Evolutionary conservation across 2,888 invertebrate genomes (phyloP), one percentile per base, ranked within the genome.

Genomic region (Boloria euphrosyne): DNA sequence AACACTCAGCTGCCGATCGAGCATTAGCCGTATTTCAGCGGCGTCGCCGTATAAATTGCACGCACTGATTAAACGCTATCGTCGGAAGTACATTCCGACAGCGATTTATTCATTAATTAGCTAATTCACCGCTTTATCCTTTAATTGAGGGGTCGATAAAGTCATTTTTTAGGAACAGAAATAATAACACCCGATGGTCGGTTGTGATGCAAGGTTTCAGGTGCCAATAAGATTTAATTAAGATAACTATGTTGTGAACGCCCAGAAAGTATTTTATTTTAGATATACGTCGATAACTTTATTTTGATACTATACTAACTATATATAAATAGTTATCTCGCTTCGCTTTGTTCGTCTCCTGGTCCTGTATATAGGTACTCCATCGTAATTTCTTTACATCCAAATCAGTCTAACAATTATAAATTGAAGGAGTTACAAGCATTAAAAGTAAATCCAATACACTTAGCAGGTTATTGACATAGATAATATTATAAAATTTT

Each of bases 101-200:
- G 74, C 78, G 81, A 90, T 91, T 91, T 90, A 90, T 90, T 80
- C 82, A 85, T 88, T 90, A 86, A 89, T 90, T 90, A 89, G 84
- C 82, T 84, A 86, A 87, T 84, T 81, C 80, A 82, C 80, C 75
- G 74, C 75, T 81, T 83, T 83, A 76, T 75, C 76, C 71, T 71
- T 83, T 88, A 88, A 89, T 89, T 86, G 85, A 83, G 69, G 75
- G 81, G 82, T 84, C 82, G 83, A 82, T 81, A 82, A 82, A 81
- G 78, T 71, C 57, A 60, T 69, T 71, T 57, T 57, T 62, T 46
- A 22, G 44, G 46, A 16, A 46, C 46, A 60, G 67, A 58, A 63
- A 66, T 67, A 63, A 66, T 63, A 53, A 57, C 55, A 62, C 47
- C 44, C n/a, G 52, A 60, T 62, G 62, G 51, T 49, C 62, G 49